phyloP scores from a whole-genome alignment of 2,888 invertebrate species.

The Heliconius cydno region DNA sequence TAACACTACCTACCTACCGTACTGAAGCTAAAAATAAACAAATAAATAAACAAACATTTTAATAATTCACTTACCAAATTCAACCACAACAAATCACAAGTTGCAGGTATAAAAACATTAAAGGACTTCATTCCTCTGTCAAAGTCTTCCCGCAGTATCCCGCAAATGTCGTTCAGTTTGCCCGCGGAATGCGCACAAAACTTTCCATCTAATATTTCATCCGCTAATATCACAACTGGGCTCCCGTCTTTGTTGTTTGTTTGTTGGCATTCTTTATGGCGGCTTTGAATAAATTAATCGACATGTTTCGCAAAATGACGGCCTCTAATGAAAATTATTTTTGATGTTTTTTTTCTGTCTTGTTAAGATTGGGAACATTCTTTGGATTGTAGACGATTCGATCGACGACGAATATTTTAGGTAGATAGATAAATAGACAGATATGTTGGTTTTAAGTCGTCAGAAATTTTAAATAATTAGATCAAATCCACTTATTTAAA shows the following conservation, averaged over 20 bases:
- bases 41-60: background rate
- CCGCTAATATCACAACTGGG: slow-evolving; percentile 59
- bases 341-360: background rate
- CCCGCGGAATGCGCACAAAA: slow-evolving; percentile 62
- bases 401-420: too few relatives aligned
- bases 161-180: slow-evolving; percentile 72
- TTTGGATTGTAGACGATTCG: background rate
- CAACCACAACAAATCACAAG: slow-evolving; percentile 44
- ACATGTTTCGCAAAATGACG: slow-evolving; percentile 27
- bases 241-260: slow-evolving; percentile 70
- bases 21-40: background rate
- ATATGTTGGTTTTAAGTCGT: background rate
- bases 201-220: slow-evolving; percentile 74
- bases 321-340: slow-evolving; percentile 24
- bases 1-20: too few relatives aligned
- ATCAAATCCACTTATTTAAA: too few relatives aligned
- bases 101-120: slow-evolving; percentile 53
- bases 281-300: slow-evolving; percentile 43
- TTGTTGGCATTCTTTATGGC: slow-evolving; percentile 62
- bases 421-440: too few relatives aligned
- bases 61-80: slow-evolving; percentile 3
- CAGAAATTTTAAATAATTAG: too few relatives aligned
- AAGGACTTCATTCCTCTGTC: slow-evolving; percentile 65
- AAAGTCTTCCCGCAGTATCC: slow-evolving; percentile 66
- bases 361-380: background rate